These are phyloP conservation scores for Irena cyanogastra DNA, from an alignment of 2,113 vertebrate species.

Conservation along the genomic window DNA sequence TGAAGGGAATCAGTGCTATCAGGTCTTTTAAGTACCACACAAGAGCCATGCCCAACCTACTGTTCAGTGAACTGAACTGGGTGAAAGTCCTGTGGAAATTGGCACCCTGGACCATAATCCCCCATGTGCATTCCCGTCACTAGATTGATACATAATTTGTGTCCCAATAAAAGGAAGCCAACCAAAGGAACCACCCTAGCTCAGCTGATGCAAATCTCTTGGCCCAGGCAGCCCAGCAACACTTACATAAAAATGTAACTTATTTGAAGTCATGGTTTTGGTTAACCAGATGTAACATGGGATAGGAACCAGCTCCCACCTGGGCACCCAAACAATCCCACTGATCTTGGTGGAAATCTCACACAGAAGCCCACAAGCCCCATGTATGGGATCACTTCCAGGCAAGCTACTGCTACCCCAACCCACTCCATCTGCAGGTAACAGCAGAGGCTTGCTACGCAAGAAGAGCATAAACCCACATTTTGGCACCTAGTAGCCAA, in stretches of 20 bases:
- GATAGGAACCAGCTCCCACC: not conserved
- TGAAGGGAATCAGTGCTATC: not conserved
- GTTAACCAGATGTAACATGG: not conserved
- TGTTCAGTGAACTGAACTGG: rapidly evolving
- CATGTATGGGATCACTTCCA: rapidly evolving
- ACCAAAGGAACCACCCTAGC: not conserved
- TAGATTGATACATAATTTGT: not conserved
- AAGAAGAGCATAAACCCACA: not conserved
- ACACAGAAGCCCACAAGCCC: not conserved
- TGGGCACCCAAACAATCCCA: not conserved
- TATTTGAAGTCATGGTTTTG: not conserved
- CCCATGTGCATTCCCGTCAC: not conserved
- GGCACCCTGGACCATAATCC: not conserved
- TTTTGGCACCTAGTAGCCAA: not conserved
- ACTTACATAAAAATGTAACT: not conserved
- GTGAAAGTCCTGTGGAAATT: not conserved
- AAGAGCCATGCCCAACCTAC: not conserved
- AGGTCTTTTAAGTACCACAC: not conserved
- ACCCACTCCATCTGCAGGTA: not conserved
- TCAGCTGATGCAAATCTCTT: not conserved
- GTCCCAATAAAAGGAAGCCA: not conserved
- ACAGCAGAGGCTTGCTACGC: not conserved
- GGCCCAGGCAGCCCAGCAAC: not conserved
- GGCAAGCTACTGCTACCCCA: not conserved
- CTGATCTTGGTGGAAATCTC: not conserved